These are phyloP conservation scores for Orthosia gracilis DNA, from an alignment of 2,888 invertebrate genomes.

Conservation along the genomic window DNA sequence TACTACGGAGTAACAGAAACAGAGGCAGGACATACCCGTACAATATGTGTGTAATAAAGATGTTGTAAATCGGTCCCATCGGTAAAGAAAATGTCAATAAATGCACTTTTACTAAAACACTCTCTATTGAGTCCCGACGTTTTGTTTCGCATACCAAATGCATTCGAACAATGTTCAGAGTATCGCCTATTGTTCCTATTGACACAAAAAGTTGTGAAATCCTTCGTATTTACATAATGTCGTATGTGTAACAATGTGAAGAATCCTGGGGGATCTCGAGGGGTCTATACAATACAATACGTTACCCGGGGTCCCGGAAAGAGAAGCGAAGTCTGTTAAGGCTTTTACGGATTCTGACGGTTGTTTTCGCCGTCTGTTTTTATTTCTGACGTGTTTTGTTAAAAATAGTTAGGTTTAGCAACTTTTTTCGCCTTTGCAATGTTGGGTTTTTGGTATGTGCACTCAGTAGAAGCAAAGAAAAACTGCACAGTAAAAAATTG, in stretches of 20 bases:
- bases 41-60: too few relatives aligned
- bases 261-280: slow-evolving; percentile 13
- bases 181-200: slow-evolving; percentile 44
- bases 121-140: slow-evolving; percentile 30
- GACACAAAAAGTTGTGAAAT: slow-evolving; percentile 50
- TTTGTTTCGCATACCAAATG: slow-evolving; percentile 49
- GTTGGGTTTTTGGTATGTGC: too few relatives aligned
- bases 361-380: slow-evolving; percentile 8
- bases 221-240: slow-evolving; percentile 55
- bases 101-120: slow-evolving; percentile 28
- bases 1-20: neutral
- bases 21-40: neutral
- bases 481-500: too few relatives aligned
- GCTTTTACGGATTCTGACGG: neutral
- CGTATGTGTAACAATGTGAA: slow-evolving; percentile 54
- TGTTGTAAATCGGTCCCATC: slow-evolving; percentile 4
- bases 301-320: slow-evolving; percentile 25
- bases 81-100: slow-evolving; percentile 33
- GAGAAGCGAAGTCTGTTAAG: slow-evolving; percentile 22
- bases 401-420: neutral
- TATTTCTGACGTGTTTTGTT: slow-evolving; percentile 28
- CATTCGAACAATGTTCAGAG: slow-evolving; percentile 48
- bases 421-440: neutral
- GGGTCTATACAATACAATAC: slow-evolving; percentile 40
- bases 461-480: too few relatives aligned